phyloP scores from a whole-genome alignment of 2,113 vertebrate genomes.

The Sebastes fasciatus region DNA sequence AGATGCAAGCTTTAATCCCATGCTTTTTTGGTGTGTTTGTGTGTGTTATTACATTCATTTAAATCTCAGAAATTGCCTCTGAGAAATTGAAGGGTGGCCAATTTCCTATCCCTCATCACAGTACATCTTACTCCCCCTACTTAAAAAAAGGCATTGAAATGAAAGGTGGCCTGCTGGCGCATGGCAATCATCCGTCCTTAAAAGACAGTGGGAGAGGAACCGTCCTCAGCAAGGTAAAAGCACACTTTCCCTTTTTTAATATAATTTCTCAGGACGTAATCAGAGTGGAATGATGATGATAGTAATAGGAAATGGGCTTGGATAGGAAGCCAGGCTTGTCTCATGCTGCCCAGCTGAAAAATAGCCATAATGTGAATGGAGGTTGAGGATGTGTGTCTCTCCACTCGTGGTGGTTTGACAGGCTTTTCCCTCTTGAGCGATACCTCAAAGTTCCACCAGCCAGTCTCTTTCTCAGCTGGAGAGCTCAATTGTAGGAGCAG shows the following conservation, averaged over 20 bases:
- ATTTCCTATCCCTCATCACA: conserved; percentile 11
- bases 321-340: neutral
- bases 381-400: neutral
- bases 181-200: conserved; percentile 18
- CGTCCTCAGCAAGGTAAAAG: conserved; percentile 21
- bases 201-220: conserved; percentile 16
- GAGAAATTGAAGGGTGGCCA: neutral
- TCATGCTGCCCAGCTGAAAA: conserved; percentile 16
- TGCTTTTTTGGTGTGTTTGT: neutral
- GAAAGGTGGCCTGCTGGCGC: conserved; percentile 2
- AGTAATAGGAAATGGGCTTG: neutral
- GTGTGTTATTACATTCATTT: conserved; percentile 5
- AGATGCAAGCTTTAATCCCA: neutral
- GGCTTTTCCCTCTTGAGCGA: neutral
- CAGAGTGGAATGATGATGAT: conserved; percentile 29
- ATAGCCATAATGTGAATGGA: neutral
- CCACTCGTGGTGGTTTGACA: neutral
- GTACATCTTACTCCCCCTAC: neutral
- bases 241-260: neutral
- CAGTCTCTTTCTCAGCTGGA: neutral
- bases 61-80: neutral
- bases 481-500: neutral
- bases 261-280: conserved; percentile 49
- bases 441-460: conserved; percentile 5
- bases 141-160: neutral